A percentile compares a stretch with the other conserved stretches of the same genome.
phyloP scores from a whole-genome alignment of 2,797 vertebrate species.

The Champsocephalus gunnari region DNA sequence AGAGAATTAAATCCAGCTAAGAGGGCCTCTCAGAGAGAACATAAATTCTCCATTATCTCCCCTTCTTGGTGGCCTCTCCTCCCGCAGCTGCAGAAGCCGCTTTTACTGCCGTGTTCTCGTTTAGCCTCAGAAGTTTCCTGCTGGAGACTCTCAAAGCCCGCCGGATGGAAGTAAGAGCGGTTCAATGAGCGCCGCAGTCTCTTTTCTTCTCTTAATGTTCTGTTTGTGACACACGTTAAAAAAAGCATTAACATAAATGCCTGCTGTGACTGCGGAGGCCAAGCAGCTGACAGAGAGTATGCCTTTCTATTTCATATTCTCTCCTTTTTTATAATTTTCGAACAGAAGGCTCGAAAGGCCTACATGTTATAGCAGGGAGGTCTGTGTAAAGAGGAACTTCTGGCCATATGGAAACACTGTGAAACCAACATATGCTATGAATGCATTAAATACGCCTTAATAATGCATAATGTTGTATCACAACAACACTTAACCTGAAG shows the following conservation, averaged over 20 bases:
- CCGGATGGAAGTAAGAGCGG: slow-evolving; percentile 53
- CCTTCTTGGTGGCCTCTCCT: slow-evolving; percentile 64
- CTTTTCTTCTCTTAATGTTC: slow-evolving; percentile 51
- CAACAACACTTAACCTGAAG: not conserved
- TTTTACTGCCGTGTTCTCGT: slow-evolving; percentile 59
- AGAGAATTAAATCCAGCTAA: slow-evolving; percentile 79
- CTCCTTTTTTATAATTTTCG: slow-evolving; percentile 23
- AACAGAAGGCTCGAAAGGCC: slow-evolving; percentile 10
- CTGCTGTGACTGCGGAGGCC: slow-evolving; percentile 49
- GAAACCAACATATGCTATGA: not conserved
- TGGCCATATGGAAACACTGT: not conserved
- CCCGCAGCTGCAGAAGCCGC: slow-evolving; percentile 54
- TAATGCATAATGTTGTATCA: slow-evolving; percentile 11
- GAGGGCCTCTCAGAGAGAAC: slow-evolving; percentile 74
- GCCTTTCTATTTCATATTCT: slow-evolving; percentile 31
- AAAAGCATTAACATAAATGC: slow-evolving; percentile 57
- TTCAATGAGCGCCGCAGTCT: slow-evolving; percentile 35
- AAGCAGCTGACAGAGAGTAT: slow-evolving; percentile 32
- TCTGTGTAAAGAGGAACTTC: slow-evolving; percentile 10
- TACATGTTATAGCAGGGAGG: slow-evolving; percentile 7
- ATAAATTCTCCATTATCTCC: slow-evolving; percentile 81
- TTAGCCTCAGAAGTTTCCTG: slow-evolving; percentile 49
- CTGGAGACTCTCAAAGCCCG: slow-evolving; percentile 56
- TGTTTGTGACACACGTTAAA: slow-evolving; percentile 58
- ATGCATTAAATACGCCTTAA: slow-evolving; percentile 4